A percentile compares a stretch with the other conserved stretches of the same genome.
phyloP scores from a whole-genome alignment of 2,113 vertebrate genomes.

The Epinephelus lanceolatus region DNA sequence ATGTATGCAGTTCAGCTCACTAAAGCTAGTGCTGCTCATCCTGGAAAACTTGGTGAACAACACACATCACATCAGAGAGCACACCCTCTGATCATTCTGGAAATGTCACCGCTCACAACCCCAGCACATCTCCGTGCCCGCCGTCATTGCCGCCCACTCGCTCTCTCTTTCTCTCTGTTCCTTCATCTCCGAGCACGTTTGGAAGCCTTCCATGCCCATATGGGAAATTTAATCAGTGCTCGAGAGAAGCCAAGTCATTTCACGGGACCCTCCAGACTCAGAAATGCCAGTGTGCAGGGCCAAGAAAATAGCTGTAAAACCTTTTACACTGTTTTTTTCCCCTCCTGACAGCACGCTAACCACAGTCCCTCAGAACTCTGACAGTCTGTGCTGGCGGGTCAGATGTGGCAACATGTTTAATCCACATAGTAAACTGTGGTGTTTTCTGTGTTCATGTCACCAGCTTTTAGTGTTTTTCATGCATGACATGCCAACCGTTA shows the following conservation, averaged over 20 bases:
- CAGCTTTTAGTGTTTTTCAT: constrained; percentile 12
- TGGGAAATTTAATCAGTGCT: constrained; percentile 55
- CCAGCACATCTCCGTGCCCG: constrained; percentile 14
- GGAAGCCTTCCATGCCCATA: constrained; percentile 61
- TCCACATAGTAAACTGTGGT: constrained; percentile 30
- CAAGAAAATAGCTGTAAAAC: constrained; percentile 70
- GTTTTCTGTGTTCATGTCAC: constrained; percentile 18
- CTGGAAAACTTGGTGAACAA: constrained; percentile 38
- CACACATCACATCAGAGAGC: constrained; percentile 16
- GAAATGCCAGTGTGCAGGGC: constrained; percentile 47
- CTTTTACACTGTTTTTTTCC: constrained; percentile 19
- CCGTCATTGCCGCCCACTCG: constrained; percentile 8
- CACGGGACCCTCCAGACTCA: constrained; percentile 60
- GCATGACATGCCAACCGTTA: constrained; percentile 15
- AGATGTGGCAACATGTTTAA: constrained; percentile 48
- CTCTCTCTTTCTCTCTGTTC: background rate
- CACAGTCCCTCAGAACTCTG: constrained; percentile 35
- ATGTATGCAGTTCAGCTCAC: constrained; percentile 10
- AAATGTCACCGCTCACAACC: constrained; percentile 22
- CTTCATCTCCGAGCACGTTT: constrained; percentile 39
- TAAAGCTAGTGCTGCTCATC: constrained; percentile 22
- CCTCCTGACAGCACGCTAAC: constrained; percentile 37
- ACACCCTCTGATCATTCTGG: constrained; percentile 26
- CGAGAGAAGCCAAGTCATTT: constrained; percentile 63
- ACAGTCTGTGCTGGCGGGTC: constrained; percentile 11